Evolutionary conservation across 2,113 vertebrate species (phyloP).

Genomic region (Laticauda colubrina): DNA sequence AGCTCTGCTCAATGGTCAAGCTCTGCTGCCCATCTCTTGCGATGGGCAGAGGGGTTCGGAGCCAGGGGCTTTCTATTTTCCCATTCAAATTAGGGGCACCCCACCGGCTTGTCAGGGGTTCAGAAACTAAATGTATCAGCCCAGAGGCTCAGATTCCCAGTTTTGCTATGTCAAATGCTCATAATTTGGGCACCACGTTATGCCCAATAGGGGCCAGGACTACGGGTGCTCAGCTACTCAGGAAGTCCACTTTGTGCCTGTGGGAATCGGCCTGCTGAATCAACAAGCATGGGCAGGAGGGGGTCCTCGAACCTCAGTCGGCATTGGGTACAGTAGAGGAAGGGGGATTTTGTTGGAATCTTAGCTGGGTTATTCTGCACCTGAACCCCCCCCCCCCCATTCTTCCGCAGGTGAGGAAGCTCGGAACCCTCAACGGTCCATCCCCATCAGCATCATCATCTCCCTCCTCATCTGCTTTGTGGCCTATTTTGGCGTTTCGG

Average conservation of each 20-base stretch:
- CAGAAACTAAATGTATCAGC: background rate
- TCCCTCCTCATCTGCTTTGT: constrained; percentile 93
- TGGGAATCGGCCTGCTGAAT: too few species aligned
- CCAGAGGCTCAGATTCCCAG: background rate
- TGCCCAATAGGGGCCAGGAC: background rate
- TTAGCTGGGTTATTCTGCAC: too few species aligned
- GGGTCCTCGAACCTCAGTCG: background rate
- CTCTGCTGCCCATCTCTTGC: background rate
- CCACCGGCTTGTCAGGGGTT: too few species aligned
- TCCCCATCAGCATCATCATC: constrained; percentile 89
- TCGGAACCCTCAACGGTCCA: constrained; percentile 88
- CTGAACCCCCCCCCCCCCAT: background rate
- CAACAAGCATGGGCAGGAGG: background rate
- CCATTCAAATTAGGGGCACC: background rate
- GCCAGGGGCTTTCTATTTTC: too few species aligned
- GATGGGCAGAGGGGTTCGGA: background rate
- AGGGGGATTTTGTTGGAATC: background rate
- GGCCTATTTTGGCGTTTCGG: constrained; percentile 92
- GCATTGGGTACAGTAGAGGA: background rate
- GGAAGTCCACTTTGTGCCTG: background rate
- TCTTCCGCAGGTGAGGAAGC: constrained; percentile 87
- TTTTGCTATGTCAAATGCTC: background rate
- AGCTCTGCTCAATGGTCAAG: too few species aligned
- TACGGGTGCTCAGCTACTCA: background rate
- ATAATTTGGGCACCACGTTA: background rate